Evolutionary conservation across 2,113 vertebrate species (phyloP).

Genomic region (Tenebrosternarchus preto): DNA sequence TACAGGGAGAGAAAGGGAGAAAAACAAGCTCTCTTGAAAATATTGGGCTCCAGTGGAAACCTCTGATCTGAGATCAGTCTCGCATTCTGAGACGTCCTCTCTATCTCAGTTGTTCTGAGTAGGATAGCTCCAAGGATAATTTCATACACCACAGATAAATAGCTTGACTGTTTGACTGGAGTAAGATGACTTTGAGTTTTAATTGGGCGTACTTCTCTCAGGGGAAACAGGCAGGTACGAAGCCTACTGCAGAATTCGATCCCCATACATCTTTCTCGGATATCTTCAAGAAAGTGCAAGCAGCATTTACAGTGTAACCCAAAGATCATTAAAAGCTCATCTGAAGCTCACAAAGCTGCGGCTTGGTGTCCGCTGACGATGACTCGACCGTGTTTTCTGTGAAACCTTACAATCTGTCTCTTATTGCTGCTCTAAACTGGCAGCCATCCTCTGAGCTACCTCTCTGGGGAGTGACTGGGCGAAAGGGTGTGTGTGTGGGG

Average conservation of each 20-base stretch:
- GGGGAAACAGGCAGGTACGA: too few relatives aligned
- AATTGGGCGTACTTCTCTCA: too few relatives aligned
- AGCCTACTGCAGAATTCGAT: too few relatives aligned
- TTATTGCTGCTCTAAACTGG: neutral
- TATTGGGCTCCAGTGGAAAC: slow-evolving; percentile 9
- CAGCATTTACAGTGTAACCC: neutral
- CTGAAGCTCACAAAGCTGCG: neutral
- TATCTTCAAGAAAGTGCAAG: slow-evolving; percentile 1
- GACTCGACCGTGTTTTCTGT: slow-evolving; percentile 21
- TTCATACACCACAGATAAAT: neutral
- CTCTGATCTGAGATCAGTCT: slow-evolving; percentile 13
- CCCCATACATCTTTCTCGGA: too few relatives aligned
- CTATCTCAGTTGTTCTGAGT: neutral
- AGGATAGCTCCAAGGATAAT: neutral
- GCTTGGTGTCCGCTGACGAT: neutral
- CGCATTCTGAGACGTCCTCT: neutral
- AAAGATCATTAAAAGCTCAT: slow-evolving; percentile 1
- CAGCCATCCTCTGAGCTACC: neutral
- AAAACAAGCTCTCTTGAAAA: neutral
- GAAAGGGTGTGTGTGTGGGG: slow-evolving; percentile 7
- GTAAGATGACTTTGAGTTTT: too few relatives aligned
- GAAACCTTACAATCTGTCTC: neutral
- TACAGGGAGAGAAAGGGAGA: slow-evolving; percentile 13
- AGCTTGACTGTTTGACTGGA: neutral
- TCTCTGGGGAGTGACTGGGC: too few relatives aligned